Evolutionary conservation across 2,113 vertebrate species (phyloP).

Genomic region (Struthio camelus): DNA sequence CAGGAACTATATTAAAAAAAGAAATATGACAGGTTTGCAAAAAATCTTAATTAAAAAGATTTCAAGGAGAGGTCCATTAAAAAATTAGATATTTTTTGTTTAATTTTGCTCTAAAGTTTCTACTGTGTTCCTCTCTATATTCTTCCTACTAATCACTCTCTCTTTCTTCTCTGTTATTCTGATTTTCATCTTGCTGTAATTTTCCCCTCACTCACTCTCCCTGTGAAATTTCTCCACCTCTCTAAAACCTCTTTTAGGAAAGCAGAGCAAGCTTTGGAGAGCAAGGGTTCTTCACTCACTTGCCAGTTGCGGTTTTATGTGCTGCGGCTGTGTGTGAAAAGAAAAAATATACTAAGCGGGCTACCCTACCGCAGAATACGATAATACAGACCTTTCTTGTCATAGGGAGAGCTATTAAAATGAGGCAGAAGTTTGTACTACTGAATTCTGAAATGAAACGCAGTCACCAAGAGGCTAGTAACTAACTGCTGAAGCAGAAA

Average conservation of each 20-base stretch:
- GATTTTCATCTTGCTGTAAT: not conserved
- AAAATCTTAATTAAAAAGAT: too few relatives aligned
- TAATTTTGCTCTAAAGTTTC: not conserved
- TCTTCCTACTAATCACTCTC: not conserved
- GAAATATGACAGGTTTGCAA: not conserved
- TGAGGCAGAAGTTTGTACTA: fast-evolving
- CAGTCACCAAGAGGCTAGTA: not conserved
- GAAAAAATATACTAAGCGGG: not conserved
- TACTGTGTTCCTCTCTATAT: not conserved
- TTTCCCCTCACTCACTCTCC: fast-evolving
- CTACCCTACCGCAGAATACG: not conserved
- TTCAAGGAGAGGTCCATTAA: too few relatives aligned
- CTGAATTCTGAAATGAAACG: not conserved
- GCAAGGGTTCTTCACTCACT: not conserved
- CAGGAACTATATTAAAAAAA: not conserved
- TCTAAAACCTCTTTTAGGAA: not conserved
- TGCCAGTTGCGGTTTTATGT: not conserved
- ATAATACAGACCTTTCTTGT: not conserved
- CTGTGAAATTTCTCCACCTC: not conserved
- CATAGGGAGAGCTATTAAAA: not conserved
- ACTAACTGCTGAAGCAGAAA: not conserved
- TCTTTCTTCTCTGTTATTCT: not conserved
- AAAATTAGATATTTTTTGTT: not conserved
- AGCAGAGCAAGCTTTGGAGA: not conserved
- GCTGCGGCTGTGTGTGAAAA: not conserved